phyloP scores from a whole-genome alignment of 2,888 invertebrate genomes.

The Tachystola acroxantha region DNA sequence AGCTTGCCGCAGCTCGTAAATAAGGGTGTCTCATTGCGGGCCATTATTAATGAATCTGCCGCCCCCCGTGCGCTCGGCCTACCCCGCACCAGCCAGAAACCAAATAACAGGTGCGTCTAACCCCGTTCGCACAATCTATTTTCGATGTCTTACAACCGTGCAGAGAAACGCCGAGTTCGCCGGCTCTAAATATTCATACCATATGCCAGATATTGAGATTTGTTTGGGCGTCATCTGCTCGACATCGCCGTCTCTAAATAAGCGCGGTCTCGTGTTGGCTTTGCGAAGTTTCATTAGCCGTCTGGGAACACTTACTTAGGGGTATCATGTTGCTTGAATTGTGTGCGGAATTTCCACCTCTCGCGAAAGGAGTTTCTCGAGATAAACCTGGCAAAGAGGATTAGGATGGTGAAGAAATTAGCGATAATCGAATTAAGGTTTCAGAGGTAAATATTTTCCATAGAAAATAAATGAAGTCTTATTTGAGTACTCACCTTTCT shows the following conservation, averaged over 20 bases:
- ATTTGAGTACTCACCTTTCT: no score
- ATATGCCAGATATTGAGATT: constrained; percentile 75
- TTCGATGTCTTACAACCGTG: constrained; percentile 75
- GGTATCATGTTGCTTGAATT: constrained; percentile 60
- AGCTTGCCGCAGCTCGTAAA: constrained; percentile 67
- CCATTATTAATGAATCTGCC: constrained; percentile 76
- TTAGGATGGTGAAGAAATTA: constrained; percentile 27
- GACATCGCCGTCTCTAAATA: constrained; percentile 64
- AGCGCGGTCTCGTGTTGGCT: constrained; percentile 59
- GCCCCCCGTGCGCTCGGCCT: constrained; percentile 44
- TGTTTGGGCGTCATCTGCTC: constrained; percentile 74
- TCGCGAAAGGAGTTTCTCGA: constrained; percentile 24
- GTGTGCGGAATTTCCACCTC: constrained; percentile 40
- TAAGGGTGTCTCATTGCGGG: constrained; percentile 74
- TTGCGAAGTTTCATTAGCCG: constrained; percentile 69
- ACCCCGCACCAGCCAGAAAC: constrained; percentile 58
- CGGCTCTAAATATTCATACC: constrained; percentile 75
- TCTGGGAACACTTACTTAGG: constrained; percentile 58
- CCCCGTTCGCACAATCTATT: constrained; percentile 78
- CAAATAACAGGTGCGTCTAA: constrained; percentile 78
- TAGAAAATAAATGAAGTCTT: no score
- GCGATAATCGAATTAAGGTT: constrained; percentile 12
- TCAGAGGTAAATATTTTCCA: neutral
- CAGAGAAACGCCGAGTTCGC: constrained; percentile 68
- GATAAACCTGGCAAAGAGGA: constrained; percentile 26